Evolutionary conservation across 1,140 invertebrate genomes (phyloP), one percentile per base, ranked within the genome.

Genomic region (Pseudobourletiella spinata): DNA sequence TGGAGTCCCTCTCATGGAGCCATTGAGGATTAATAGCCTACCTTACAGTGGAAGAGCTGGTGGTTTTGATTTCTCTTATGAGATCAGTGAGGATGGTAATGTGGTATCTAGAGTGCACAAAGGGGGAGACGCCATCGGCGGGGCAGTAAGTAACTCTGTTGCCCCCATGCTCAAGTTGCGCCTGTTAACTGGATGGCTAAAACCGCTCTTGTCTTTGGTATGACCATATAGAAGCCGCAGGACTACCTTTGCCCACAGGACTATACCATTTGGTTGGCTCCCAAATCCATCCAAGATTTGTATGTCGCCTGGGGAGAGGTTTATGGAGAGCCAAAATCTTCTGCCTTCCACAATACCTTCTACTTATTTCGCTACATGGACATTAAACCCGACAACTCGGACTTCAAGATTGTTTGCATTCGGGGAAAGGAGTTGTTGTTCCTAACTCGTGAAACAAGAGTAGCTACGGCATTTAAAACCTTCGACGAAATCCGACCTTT

Each of bases 361-460:
- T 67, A 67, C 42, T 48, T 35, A 20, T 67, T 64, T 18, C 61
- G 65, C 2, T 67, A 67, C 44, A 30, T 67, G 20, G 18, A 24
- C 15, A 67, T 67, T 15, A 22, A 15, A 0, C 55, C 61, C 0
- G 42, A 66, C 29, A 30, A 55, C 48, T 3, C 6, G 20, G 65
- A 67, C 39, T 67, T 57, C 46, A 29, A 61, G 48, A 54, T 55
- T 1, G 65, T 67, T 1, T 63, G 57, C 16, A 63, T 63, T 14
- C 28, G 58, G 2, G 65, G 65, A 18, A 63, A 35, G n/a, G 65
- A 67, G 1, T 29, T 67, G 2, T 29, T 64, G 2, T 43, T 59
- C 26, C 50, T 63, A 2, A 63, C 60, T 1, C 57, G 57, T n/a
- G 60, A 66, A n/a, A 66, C 61, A 3, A 39, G 65, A 42, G 15